Evolutionary conservation across 2,888 invertebrate genomes (phyloP).

Genomic region (Athetis lepigone): DNA sequence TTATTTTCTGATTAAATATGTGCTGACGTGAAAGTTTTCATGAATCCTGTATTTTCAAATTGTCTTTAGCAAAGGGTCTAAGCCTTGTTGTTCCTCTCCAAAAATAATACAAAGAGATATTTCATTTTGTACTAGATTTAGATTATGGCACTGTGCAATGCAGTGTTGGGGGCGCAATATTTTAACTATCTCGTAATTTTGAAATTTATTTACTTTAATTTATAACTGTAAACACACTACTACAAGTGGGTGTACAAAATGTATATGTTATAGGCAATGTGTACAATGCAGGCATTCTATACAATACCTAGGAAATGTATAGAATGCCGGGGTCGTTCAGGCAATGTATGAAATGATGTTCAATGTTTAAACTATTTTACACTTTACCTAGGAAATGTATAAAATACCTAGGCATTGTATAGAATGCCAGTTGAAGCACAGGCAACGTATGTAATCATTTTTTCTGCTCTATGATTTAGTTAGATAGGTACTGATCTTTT

Average conservation of each 20-base stretch:
- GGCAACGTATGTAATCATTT: too few relatives aligned
- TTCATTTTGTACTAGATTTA: conserved; percentile 7
- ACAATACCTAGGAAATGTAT: too few relatives aligned
- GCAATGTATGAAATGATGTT: too few relatives aligned
- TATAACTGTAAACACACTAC: conserved; percentile 2
- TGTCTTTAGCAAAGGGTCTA: background rate
- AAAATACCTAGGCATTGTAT: too few relatives aligned
- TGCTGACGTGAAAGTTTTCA: background rate
- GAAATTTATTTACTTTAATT: conserved; percentile 9
- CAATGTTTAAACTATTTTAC: too few relatives aligned
- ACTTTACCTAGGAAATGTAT: too few relatives aligned
- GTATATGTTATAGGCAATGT: too few relatives aligned
- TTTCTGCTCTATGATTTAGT: too few relatives aligned
- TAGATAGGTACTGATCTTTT: too few relatives aligned
- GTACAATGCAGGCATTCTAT: too few relatives aligned
- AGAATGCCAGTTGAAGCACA: too few relatives aligned
- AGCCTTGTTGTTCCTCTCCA: conserved; percentile 4
- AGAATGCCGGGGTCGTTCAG: too few relatives aligned
- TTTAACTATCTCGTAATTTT: conserved; percentile 4
- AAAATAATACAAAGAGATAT: conserved; percentile 16
- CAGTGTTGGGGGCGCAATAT: background rate
- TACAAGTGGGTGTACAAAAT: conserved; percentile 18
- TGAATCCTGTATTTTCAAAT: background rate
- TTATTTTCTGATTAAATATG: background rate
- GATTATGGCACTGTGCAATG: background rate